phyloP scores from a whole-genome alignment of 2,888 invertebrate species.

The Stramonita haemastoma region DNA sequence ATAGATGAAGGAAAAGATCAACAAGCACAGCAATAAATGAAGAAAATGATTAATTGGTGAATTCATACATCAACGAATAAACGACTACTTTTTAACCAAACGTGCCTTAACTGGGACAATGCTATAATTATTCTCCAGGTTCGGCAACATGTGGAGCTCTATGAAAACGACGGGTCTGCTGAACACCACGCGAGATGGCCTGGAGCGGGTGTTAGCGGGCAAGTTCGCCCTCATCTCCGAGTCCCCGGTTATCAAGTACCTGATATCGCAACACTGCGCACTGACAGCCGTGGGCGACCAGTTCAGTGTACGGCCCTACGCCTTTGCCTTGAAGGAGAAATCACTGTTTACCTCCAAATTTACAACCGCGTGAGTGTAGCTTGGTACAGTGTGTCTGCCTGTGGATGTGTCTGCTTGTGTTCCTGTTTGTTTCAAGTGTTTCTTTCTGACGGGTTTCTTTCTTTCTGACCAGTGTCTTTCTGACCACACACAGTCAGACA shows the following conservation, averaged over 20 bases:
- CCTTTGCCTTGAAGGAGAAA: slow-evolving; percentile 62
- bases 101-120: no score
- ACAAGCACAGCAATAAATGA: not conserved
- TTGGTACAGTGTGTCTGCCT: not conserved
- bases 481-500: no score
- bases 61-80: no score
- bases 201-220: slow-evolving; percentile 81
- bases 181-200: slow-evolving; percentile 84
- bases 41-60: not conserved
- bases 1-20: not conserved
- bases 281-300: slow-evolving; percentile 59
- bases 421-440: no score
- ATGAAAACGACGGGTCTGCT: slow-evolving; percentile 89
- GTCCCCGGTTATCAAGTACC: slow-evolving; percentile 63
- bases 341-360: slow-evolving; percentile 52
- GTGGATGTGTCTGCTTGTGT: not conserved
- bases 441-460: not conserved
- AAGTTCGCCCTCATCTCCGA: slow-evolving; percentile 63
- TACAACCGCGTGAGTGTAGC: slow-evolving; percentile 45
- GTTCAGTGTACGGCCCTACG: slow-evolving; percentile 63
- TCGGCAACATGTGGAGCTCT: slow-evolving; percentile 89
- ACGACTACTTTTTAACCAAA: no score
- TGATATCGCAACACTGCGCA: slow-evolving; percentile 54
- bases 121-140: slow-evolving; percentile 72
- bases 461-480: not conserved